Conservation (phyloP, 2,888 invertebrate species). For the Eupithecia vulgata region DNA sequence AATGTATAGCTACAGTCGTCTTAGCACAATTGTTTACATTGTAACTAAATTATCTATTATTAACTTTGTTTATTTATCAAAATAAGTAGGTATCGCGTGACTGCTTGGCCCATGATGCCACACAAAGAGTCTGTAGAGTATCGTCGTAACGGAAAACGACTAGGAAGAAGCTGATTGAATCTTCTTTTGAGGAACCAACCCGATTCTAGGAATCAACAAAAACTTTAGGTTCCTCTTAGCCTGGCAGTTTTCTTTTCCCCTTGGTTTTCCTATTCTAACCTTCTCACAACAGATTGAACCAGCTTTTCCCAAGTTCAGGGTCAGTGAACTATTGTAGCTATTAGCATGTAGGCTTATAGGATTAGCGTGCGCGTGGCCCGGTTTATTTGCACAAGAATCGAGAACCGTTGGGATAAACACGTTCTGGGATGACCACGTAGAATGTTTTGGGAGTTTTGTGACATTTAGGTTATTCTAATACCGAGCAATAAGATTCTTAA, state of each 20-base stretch:
- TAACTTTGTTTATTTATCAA: no score
- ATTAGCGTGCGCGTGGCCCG: conserved; percentile 9
- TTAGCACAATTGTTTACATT: no score
- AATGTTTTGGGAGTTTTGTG: neutral
- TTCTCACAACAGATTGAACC: neutral
- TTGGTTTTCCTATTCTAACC: neutral
- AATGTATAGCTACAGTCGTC: no score
- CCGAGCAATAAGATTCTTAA: no score
- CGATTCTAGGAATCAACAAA: neutral
- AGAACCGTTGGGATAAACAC: conserved; percentile 13
- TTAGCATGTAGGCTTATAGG: conserved; percentile 6
- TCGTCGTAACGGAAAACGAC: no score
- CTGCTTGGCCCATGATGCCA: no score
- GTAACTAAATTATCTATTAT: no score
- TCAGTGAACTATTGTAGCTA: conserved; percentile 5
- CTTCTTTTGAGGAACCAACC: neutral
- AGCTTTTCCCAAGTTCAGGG: neutral
- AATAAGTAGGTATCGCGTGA: no score
- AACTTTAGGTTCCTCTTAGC: neutral
- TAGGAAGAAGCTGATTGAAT: neutral
- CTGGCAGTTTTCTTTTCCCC: neutral
- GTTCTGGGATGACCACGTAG: neutral
- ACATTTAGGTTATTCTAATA: no score
- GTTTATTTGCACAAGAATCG: conserved; percentile 14
- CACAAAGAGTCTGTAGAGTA: no score